Percentiles rank a stretch among this genome's conserved stretches.
Evolutionary conservation across 2,888 invertebrate species (phyloP).

Genomic region (Lypha dubia): DNA sequence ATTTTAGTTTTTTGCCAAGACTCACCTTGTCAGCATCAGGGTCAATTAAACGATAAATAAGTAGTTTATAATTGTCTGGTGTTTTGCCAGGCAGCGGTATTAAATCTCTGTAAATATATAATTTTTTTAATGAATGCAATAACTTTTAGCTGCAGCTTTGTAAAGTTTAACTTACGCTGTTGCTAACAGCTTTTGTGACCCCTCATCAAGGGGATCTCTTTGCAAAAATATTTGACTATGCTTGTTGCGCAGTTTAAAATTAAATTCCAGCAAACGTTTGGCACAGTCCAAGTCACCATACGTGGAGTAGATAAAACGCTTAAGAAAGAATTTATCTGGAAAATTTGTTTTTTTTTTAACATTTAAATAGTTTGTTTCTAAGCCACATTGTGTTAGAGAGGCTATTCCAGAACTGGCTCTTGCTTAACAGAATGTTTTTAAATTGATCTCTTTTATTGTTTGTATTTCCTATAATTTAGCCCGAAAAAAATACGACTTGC

Average conservation of each 20-base stretch:
- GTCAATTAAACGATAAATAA: constrained; percentile 87
- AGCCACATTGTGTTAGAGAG: neutral
- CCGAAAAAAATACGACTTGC: no score
- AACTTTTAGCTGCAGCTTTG: neutral
- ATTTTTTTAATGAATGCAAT: neutral
- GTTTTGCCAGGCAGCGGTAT: constrained; percentile 87
- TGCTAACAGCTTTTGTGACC: constrained; percentile 79
- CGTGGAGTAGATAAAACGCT: constrained; percentile 80
- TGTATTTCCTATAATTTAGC: no score
- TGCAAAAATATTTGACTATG: constrained; percentile 85
- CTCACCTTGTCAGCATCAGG: constrained; percentile 85
- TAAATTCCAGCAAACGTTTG: constrained; percentile 80
- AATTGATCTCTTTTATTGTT: neutral
- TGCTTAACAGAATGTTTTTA: neutral
- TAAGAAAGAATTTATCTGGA: constrained; percentile 78
- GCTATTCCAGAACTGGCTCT: no score
- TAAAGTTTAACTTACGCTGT: constrained; percentile 79
- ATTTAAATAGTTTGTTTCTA: constrained; percentile 16
- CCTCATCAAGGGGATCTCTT: constrained; percentile 84
- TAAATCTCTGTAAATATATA: constrained; percentile 86
- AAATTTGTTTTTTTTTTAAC: constrained; percentile 13
- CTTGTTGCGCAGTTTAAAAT: constrained; percentile 84
- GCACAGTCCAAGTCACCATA: constrained; percentile 78
- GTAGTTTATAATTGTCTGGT: constrained; percentile 87
- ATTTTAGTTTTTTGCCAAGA: constrained; percentile 15